phyloP scores from a whole-genome alignment of 1,140 invertebrate species.

The Pseudobourletiella spinata region DNA sequence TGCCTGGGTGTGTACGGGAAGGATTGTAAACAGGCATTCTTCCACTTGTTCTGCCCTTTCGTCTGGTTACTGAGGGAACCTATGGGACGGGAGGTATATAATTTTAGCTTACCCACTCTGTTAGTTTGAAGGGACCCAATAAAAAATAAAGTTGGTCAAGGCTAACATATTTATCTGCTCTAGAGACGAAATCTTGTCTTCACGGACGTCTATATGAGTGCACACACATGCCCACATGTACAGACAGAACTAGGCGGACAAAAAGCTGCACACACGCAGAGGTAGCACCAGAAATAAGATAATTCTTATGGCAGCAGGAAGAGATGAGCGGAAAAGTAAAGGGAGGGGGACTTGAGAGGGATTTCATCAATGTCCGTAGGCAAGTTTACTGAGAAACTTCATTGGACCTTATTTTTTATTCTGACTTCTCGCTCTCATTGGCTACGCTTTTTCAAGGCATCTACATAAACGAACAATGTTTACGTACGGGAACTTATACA shows the following conservation, averaged over 20 bases:
- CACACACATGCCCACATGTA: constrained; percentile 9
- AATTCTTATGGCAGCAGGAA: too few species aligned
- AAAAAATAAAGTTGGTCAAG: constrained; percentile 27
- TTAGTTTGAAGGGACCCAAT: constrained; percentile 10
- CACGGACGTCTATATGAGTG: neutral
- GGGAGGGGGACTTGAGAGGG: neutral
- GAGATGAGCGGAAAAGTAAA: neutral
- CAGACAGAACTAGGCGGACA: neutral
- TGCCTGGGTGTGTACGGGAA: too few species aligned
- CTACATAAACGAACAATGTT: too few species aligned
- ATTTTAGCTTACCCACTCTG: too few species aligned
- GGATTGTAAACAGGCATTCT: too few species aligned
- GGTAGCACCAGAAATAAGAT: neutral
- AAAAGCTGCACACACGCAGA: too few species aligned
- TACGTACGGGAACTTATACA: too few species aligned
- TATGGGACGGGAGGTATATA: too few species aligned
- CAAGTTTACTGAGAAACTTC: neutral
- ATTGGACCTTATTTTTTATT: neutral
- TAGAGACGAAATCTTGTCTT: constrained; percentile 22
- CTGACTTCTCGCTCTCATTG: neutral
- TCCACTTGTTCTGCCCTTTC: too few species aligned
- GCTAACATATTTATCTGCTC: constrained; percentile 20
- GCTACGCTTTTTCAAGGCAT: neutral
- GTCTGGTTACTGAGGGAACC: too few species aligned
- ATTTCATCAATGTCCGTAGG: neutral